Evolutionary conservation across 2,888 invertebrate species (phyloP), one percentile per base, ranked within the genome.

Genomic region (Hyles lineata): DNA sequence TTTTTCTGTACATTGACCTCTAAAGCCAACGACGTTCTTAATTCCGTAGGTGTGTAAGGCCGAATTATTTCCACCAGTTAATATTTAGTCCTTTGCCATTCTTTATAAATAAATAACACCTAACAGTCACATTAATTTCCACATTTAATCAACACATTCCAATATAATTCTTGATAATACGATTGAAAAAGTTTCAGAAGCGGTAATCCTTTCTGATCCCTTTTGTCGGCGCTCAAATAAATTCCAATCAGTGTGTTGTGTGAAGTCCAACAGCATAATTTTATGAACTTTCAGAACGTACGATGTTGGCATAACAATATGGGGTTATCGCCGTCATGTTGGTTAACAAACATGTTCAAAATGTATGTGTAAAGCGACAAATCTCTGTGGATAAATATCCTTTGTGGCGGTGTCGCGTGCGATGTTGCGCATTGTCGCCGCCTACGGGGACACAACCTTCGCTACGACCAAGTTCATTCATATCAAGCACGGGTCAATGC

Each of bases 381-480:
- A 43, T 25, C 67, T 50, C 67, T 23, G 63, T 50, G 23, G 23
- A 50, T 67, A 61, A 29, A 63, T 11, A 50, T 67, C 0, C 5
- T 43, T 50, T 23, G 21, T 43, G 43, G 21, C 35, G 35, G 23
- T 50, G 62, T 29, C 19, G 19, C n/a, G 35, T 62, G 62, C 15
- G 29, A 21, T 19, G 3, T 17, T 25, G 23, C 21, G 50, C n/a
- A 9, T 6, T 58, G 55, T 55, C 55, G n/a, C 55, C 55, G 63
- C 63, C 72, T 32, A 63, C 72, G 52, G 63, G 72, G 72, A 55
- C 63, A 8, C 63, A 63, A 52, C 61, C 72, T 72, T 61, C 63
- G 52, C 58, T 35, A 43, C 70, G 43, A 63, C 35, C 5, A 71
- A 58, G 63, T 72, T 72, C 72, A 72, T 63, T 72, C 63, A 72